A percentile compares a stretch with the other conserved stretches of the same genome.
These are phyloP conservation scores for Cynopterus sphinx DNA, from an alignment of 2,797 vertebrate genomes.

Conservation along the genomic window DNA sequence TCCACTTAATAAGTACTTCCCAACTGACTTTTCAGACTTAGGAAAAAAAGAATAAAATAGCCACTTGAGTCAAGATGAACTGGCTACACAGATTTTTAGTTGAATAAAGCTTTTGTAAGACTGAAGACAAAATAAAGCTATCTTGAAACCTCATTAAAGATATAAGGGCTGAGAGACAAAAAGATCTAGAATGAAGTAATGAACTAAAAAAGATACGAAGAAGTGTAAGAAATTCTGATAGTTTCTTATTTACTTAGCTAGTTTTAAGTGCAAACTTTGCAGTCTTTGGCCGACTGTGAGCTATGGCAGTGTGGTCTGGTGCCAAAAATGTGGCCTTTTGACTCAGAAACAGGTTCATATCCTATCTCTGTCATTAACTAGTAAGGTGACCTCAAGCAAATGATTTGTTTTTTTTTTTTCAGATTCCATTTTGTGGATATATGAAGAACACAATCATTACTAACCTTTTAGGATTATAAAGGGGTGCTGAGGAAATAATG, in stretches of 20 bases:
- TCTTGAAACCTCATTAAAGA: neutral
- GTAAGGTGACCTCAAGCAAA: neutral
- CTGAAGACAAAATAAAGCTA: neutral
- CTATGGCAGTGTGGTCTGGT: neutral
- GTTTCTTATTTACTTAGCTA: neutral
- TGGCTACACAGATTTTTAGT: neutral
- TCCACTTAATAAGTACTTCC: neutral
- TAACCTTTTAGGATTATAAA: neutral
- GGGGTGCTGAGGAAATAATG: neutral
- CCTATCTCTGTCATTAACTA: neutral
- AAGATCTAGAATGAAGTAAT: neutral
- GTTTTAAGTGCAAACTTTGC: neutral
- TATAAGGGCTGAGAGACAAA: neutral
- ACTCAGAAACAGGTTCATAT: neutral
- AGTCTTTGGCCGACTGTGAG: neutral
- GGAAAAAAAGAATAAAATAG: neutral
- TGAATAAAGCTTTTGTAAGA: neutral
- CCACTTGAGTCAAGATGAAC: neutral
- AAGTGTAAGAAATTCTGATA: neutral
- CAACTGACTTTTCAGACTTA: neutral
- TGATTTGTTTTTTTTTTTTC: neutral
- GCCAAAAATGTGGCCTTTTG: neutral
- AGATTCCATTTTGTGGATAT: neutral
- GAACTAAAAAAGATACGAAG: neutral
- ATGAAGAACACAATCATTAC: neutral